Evolutionary conservation across 1,140 invertebrate species (phyloP).

Genomic region (Drosophila ambigua): DNA sequence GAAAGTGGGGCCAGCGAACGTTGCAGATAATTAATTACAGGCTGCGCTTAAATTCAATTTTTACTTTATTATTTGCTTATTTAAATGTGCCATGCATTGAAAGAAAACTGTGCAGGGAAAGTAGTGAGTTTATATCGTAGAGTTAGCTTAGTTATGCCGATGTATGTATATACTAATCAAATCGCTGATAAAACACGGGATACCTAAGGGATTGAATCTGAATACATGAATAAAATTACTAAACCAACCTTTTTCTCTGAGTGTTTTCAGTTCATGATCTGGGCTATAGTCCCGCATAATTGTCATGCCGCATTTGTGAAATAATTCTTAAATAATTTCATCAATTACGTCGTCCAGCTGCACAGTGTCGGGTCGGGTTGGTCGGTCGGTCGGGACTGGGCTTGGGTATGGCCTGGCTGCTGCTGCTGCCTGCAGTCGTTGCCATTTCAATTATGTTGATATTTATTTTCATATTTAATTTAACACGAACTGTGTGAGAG

Average conservation of each 20-base stretch:
- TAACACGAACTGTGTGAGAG: conserved; percentile 53
- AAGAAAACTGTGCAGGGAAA: neutral
- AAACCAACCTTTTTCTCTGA: conserved; percentile 20
- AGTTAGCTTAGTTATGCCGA: too few species aligned
- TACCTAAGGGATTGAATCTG: too few species aligned
- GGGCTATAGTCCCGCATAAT: conserved; percentile 61
- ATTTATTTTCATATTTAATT: conserved; percentile 83
- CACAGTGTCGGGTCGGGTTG: conserved; percentile 10
- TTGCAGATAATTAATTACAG: conserved; percentile 74
- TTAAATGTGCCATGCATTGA: conserved; percentile 22
- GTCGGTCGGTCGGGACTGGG: neutral
- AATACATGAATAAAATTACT: too few species aligned
- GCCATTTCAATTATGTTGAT: conserved; percentile 80
- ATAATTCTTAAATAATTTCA: conserved; percentile 81
- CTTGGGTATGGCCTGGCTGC: conserved; percentile 1
- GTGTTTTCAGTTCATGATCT: conserved; percentile 36
- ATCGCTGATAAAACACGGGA: too few species aligned
- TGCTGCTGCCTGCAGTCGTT: conserved; percentile 27
- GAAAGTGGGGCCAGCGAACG: conserved; percentile 1
- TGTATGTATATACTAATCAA: too few species aligned
- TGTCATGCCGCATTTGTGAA: conserved; percentile 75
- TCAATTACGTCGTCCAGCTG: conserved; percentile 70
- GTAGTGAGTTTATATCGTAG: neutral
- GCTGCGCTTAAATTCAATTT: conserved; percentile 64
- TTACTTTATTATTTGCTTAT: conserved; percentile 57